These are phyloP conservation scores for Esox lucius DNA, from an alignment of 2,797 vertebrate genomes.

Conservation along the genomic window DNA sequence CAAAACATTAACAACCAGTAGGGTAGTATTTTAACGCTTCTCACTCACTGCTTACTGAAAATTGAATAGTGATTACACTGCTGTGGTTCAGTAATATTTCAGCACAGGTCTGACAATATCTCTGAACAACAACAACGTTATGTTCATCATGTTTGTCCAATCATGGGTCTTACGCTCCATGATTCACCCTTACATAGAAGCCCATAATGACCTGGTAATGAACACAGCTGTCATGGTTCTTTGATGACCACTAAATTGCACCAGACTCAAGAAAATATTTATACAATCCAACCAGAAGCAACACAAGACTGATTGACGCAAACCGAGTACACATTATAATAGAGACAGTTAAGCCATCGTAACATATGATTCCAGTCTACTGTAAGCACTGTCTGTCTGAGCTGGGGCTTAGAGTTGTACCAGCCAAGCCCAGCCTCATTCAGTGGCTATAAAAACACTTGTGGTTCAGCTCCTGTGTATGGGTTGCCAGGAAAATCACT, in stretches of 20 bases:
- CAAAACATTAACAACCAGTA: too few relatives aligned
- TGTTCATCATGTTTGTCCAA: conserved; percentile 24
- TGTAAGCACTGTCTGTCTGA: background rate
- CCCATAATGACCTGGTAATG: conserved; percentile 43
- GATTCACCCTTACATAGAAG: conserved; percentile 22
- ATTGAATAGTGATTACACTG: background rate
- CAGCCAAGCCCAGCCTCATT: conserved; percentile 12
- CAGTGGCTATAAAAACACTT: conserved; percentile 41
- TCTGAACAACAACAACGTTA: conserved; percentile 6
- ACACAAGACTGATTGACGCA: conserved; percentile 9
- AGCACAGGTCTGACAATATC: background rate
- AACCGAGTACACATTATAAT: background rate
- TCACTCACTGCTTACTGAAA: background rate
- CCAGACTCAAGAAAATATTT: conserved; percentile 22
- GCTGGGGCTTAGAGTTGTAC: background rate
- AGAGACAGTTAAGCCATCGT: conserved; percentile 20
- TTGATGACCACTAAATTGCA: too few relatives aligned
- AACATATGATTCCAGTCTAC: background rate
- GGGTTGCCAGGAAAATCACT: conserved; percentile 48
- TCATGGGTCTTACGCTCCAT: conserved; percentile 32
- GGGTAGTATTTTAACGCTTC: too few relatives aligned
- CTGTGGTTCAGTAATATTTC: background rate
- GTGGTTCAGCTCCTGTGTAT: conserved; percentile 33
- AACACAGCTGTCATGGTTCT: background rate
- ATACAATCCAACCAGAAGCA: conserved; percentile 12